Percentiles rank a stretch among this genome's conserved stretches.
phyloP scores from a whole-genome alignment of 2,797 vertebrate species.

The Anas georgica region DNA sequence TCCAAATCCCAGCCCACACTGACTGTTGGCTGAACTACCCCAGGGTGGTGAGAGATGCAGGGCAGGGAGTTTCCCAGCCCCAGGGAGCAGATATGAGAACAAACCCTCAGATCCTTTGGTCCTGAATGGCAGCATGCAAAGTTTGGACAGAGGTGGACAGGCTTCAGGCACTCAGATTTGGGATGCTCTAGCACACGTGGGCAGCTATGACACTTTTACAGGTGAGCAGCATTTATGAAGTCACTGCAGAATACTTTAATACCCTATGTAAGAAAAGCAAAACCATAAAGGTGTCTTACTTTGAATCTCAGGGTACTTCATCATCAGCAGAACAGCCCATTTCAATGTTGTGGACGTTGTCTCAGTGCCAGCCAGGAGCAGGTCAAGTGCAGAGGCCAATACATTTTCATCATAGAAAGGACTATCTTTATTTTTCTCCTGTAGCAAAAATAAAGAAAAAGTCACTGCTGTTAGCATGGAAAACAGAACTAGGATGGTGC shows the following conservation, averaged over 20 bases:
- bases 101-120: background rate
- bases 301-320: conserved; percentile 66
- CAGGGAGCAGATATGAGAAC: background rate
- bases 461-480: background rate
- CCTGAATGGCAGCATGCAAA: background rate
- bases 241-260: background rate
- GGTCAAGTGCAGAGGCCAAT: conserved; percentile 29
- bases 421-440: background rate
- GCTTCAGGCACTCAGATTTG: background rate
- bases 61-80: background rate
- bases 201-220: background rate
- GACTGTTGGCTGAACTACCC: background rate
- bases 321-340: conserved; percentile 75
- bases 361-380: conserved; percentile 76
- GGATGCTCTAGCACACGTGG: background rate
- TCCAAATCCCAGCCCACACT: background rate
- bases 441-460: background rate
- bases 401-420: conserved; percentile 27
- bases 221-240: background rate
- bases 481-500: background rate
- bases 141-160: background rate
- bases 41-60: background rate
- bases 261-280: background rate
- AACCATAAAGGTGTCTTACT: conserved; percentile 19
- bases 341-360: conserved; percentile 71